A percentile compares a stretch with the other conserved stretches of the same genome.
phyloP scores from a whole-genome alignment of 2,888 invertebrate genomes.

The Lithophane semibrunnea region DNA sequence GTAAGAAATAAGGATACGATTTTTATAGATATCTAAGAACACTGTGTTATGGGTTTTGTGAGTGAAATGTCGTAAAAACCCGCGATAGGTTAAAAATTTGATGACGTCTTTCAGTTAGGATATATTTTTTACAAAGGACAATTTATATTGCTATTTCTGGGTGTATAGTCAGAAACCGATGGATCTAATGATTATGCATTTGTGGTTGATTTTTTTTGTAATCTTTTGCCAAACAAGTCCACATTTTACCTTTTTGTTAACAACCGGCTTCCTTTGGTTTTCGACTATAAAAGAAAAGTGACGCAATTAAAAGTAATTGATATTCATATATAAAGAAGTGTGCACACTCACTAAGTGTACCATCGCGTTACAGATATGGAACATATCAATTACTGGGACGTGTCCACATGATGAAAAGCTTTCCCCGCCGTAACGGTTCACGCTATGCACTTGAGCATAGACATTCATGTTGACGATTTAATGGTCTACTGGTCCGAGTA shows the following conservation, averaged over 20 bases:
- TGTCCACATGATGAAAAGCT: slow-evolving; percentile 65
- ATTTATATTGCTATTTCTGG: not conserved
- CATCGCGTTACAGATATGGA: slow-evolving; percentile 61
- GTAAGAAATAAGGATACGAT: slow-evolving; percentile 42
- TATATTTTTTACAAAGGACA: not conserved
- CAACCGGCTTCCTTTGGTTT: not conserved
- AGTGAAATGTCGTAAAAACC: slow-evolving; percentile 5
- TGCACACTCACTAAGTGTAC: slow-evolving; percentile 53
- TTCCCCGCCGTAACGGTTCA: slow-evolving; percentile 63
- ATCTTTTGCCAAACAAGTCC: not conserved
- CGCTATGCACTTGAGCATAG: slow-evolving; percentile 54
- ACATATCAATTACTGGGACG: slow-evolving; percentile 68
- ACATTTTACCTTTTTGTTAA: no score
- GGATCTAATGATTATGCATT: not conserved
- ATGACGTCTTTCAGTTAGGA: slow-evolving; percentile 5
- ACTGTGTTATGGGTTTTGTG: slow-evolving; percentile 2
- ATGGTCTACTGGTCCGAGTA: slow-evolving; percentile 61
- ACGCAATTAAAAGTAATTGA: slow-evolving; percentile 36
- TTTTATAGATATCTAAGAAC: slow-evolving; percentile 35
- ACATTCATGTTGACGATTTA: slow-evolving; percentile 62
- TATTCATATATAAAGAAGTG: slow-evolving; percentile 38
- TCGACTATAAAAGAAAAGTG: not conserved
- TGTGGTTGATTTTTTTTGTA: not conserved
- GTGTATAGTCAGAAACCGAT: not conserved
- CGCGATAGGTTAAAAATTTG: not conserved